Percentiles rank a stretch among this genome's conserved stretches.
Conservation (phyloP, 2,888 invertebrate genomes). For the Cryptocheilus praepositus region DNA sequence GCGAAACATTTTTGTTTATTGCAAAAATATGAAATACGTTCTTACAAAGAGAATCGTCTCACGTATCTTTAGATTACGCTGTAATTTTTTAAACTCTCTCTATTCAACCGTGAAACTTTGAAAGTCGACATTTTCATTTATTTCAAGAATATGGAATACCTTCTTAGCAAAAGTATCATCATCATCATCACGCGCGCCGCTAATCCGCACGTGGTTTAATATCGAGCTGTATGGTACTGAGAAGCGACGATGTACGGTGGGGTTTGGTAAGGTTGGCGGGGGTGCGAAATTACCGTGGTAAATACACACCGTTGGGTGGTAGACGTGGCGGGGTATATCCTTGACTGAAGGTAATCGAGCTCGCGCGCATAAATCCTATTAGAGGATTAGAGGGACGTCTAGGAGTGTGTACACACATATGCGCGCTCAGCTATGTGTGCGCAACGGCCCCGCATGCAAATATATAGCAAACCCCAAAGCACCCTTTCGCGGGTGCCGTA, state of each 20-base stretch:
- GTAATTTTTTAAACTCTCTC: too few species aligned
- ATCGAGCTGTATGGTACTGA: constrained; percentile 28
- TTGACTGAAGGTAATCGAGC: constrained; percentile 73
- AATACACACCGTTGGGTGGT: constrained; percentile 56
- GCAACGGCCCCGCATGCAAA: constrained; percentile 54
- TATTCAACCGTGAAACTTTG: too few species aligned
- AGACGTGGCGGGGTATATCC: constrained; percentile 60
- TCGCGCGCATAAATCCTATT: constrained; percentile 74
- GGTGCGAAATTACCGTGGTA: constrained; percentile 61
- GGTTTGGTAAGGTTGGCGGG: constrained; percentile 24
- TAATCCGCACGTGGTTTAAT: constrained; percentile 54
- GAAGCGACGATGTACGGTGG: constrained; percentile 36
- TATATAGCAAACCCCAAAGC: constrained; percentile 40
- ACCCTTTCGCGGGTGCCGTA: constrained; percentile 34
- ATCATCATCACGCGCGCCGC: constrained; percentile 35
- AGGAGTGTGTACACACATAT: constrained; percentile 44
- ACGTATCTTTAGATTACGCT: too few species aligned
- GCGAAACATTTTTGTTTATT: too few species aligned
- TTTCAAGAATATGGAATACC: too few species aligned
- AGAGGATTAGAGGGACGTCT: constrained; percentile 69
- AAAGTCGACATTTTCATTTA: too few species aligned
- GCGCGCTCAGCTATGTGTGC: constrained; percentile 45
- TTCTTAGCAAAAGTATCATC: too few species aligned
- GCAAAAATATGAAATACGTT: too few species aligned
- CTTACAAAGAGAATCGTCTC: too few species aligned